Percentiles rank a stretch among this genome's conserved stretches.
These are phyloP conservation scores for Willowsia nigromaculata DNA, from an alignment of 2,888 invertebrate species.

Conservation along the genomic window DNA sequence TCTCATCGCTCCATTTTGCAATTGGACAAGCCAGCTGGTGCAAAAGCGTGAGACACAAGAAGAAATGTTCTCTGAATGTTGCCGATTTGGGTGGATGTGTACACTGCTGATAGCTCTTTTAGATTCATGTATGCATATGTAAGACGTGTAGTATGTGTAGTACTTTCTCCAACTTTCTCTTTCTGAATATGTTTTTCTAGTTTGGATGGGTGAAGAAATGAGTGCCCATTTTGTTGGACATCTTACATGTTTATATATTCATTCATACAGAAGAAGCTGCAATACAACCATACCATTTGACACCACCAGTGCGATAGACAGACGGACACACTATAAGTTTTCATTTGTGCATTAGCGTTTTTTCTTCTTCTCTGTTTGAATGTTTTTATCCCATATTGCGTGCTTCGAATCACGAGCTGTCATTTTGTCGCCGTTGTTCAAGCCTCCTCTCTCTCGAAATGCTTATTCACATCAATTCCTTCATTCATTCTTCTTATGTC, in stretches of 20 bases:
- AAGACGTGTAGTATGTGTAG: background rate
- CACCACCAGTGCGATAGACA: background rate
- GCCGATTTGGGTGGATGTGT: background rate
- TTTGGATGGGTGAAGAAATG: background rate
- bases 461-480: constrained; percentile 36
- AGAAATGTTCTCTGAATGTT: background rate
- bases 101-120: background rate
- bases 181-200: background rate
- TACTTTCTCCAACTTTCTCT: too few species aligned
- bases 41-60: background rate
- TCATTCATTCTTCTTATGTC: constrained; percentile 20
- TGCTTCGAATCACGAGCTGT: constrained; percentile 29
- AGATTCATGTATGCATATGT: background rate
- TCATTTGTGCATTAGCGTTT: constrained; percentile 2
- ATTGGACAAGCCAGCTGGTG: constrained; percentile 46
- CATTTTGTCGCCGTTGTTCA: constrained; percentile 51
- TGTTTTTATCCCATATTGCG: constrained; percentile 25
- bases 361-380: background rate
- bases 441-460: constrained; percentile 16
- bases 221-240: background rate
- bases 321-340: background rate
- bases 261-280: background rate
- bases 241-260: background rate
- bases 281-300: background rate
- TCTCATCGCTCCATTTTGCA: constrained; percentile 64